Evolutionary conservation across 2,888 invertebrate species (phyloP).

Genomic region (Branchipolynoe longqiensis): DNA sequence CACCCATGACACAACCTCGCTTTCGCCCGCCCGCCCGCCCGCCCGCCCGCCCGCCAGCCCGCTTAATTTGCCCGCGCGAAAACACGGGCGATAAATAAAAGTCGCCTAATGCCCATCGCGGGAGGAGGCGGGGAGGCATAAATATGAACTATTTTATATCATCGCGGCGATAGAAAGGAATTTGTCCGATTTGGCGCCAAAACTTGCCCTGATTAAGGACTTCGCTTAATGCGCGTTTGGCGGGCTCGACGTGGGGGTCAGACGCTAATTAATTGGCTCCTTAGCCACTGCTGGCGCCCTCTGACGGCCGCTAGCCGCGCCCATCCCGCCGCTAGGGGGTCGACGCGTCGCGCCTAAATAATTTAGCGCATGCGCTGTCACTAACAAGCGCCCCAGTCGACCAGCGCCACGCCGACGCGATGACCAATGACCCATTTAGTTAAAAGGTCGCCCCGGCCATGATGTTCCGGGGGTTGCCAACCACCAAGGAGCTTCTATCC

Average conservation of each 20-base stretch:
- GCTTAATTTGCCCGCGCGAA: slow-evolving; percentile 55
- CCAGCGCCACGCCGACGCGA: background rate
- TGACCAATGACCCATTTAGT: slow-evolving; percentile 46
- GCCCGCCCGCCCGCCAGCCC: background rate
- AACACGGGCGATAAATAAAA: slow-evolving; percentile 54
- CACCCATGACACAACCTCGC: background rate
- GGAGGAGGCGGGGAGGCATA: slow-evolving; percentile 55
- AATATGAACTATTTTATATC: slow-evolving; percentile 56
- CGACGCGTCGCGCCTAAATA: slow-evolving; percentile 37
- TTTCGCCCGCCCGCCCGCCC: background rate
- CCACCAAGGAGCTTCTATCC: too few relatives aligned
- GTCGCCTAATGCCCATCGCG: slow-evolving; percentile 50
- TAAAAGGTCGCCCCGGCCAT: slow-evolving; percentile 50
- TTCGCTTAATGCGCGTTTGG: background rate
- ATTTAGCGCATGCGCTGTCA: slow-evolving; percentile 42
- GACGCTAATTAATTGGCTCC: slow-evolving; percentile 49
- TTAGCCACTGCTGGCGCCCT: slow-evolving; percentile 13
- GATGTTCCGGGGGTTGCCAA: background rate
- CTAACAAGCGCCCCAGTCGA: slow-evolving; percentile 33
- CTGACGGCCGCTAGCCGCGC: background rate
- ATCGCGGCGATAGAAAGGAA: slow-evolving; percentile 15
- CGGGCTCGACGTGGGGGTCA: background rate
- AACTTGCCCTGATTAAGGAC: slow-evolving; percentile 14
- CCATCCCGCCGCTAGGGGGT: background rate
- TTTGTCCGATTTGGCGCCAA: slow-evolving; percentile 45